A percentile compares a stretch with the other conserved stretches of the same genome.
These are phyloP conservation scores for Silvanus unidentatus DNA, from an alignment of 2,888 invertebrate genomes.

Conservation along the genomic window DNA sequence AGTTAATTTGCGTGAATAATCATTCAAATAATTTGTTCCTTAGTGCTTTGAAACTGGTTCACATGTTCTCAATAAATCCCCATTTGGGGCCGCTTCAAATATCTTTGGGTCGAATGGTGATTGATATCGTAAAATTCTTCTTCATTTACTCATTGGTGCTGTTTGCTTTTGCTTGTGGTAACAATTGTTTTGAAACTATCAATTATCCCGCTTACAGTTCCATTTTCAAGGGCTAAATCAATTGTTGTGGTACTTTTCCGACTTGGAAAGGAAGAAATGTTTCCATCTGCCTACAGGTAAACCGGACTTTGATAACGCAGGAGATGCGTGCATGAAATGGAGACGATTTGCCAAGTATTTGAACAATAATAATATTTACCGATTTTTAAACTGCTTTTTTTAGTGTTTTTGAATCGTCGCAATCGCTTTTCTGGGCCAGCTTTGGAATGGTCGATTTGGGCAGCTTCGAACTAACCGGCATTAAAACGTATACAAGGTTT, in stretches of 20 bases:
- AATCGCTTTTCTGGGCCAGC: conserved; percentile 96
- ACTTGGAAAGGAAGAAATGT: conserved; percentile 80
- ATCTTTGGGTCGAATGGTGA: conserved; percentile 87
- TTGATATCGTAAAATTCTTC: conserved; percentile 94
- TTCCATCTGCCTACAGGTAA: conserved; percentile 67
- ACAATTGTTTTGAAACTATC: conserved; percentile 41
- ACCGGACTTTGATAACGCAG: conserved; percentile 80
- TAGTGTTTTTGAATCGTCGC: conserved; percentile 95
- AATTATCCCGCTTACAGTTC: not conserved
- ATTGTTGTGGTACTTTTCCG: conserved; percentile 87
- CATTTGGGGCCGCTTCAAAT: conserved; percentile 92
- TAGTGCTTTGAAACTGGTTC: conserved; percentile 89
- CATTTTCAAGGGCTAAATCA: conserved; percentile 69
- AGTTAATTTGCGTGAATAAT: not conserved
- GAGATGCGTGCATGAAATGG: conserved; percentile 80
- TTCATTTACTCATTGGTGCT: conserved; percentile 88
- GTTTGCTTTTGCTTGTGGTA: conserved; percentile 94
- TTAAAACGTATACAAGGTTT: conserved; percentile 92
- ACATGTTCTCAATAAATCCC: conserved; percentile 95
- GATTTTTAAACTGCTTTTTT: conserved; percentile 29
- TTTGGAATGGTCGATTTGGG: conserved; percentile 93
- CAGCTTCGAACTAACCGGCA: conserved; percentile 89
- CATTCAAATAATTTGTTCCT: conserved; percentile 11
- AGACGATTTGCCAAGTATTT: conserved; percentile 79
- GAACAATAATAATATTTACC: not conserved